Evolutionary conservation across 2,888 invertebrate species (phyloP), one percentile per base, ranked within the genome.

Genomic region (Sarcophaga caerulescens): DNA sequence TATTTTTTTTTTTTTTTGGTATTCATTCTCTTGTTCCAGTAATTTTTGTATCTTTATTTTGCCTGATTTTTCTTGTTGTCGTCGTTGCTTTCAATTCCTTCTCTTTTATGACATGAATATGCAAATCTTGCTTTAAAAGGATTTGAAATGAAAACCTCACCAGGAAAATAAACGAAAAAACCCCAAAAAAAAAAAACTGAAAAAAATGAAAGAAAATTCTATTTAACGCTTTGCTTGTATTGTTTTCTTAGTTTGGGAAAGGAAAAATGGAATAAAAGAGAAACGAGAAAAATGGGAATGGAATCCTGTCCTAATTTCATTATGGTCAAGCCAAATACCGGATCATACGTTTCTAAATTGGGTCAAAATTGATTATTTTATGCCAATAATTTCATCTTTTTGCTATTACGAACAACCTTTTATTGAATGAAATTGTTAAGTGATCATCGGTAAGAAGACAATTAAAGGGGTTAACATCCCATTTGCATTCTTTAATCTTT

Each of bases 61-160:
- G 59, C 17, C 12, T 12, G 73, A 80, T 66, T 59, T 12, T 44
- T 6, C 23, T 69, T 60, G 21, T 59, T 45, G 10, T 45, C 57
- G 52, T 35, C 52, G 52, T 17, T 69, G 25, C 62, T 62, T 70
- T 68, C 69, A 60, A 70, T 78, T 80, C 47, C n/a, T 12, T 21
- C 60, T 45, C 14, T 57, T 75, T 85, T 71, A 76, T 57, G 60
- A 66, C 60, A 81, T 81, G 77, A 85, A 78, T 82, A 85, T 82
- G 66, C 79, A 82, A 85, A 85, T 85, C 62, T 71, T 65, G 11
- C 63, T 82, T 82, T 25, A 75, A 52, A 79, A 71, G 69, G 79
- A 68, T 71, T 82, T 63, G 11, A 12, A 71, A 65, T 47, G 14
- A 59, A 44, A 14, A 70, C 52, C 52, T 52, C 52, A 52, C 14